phyloP scores from a whole-genome alignment of 2,113 vertebrate genomes.

The Sitta europaea region DNA sequence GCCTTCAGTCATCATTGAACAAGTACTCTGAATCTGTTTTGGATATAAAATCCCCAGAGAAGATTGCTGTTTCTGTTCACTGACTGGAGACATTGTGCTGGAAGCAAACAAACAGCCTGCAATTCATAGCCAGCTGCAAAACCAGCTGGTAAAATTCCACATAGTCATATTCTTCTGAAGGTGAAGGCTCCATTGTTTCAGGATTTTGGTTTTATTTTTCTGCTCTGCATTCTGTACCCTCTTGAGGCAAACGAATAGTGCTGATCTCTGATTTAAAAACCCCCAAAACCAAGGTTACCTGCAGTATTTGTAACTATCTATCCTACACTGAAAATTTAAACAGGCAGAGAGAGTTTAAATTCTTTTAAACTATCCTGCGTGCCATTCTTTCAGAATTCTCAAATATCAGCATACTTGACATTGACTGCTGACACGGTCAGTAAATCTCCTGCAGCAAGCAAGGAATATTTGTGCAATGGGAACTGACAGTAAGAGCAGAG shows the following conservation, averaged over 20 bases:
- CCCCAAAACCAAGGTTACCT: neutral
- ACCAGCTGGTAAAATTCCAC: neutral
- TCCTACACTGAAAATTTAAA: neutral
- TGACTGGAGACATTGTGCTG: neutral
- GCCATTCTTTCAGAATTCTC: neutral
- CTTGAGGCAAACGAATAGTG: neutral
- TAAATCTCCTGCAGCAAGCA: neutral
- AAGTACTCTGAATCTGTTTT: neutral
- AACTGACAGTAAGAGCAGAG: neutral
- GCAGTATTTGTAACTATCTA: neutral
- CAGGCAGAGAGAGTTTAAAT: neutral
- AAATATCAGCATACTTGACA: neutral
- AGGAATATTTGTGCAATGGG: neutral
- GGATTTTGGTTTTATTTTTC: neutral
- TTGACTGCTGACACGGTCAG: fast-evolving
- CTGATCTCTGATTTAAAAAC: neutral
- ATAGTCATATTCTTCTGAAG: neutral
- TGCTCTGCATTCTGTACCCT: neutral
- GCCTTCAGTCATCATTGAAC: neutral
- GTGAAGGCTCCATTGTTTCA: neutral
- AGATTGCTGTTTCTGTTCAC: neutral
- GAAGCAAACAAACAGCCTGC: neutral
- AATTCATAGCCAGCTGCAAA: neutral
- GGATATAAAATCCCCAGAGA: neutral
- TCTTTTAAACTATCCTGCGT: neutral